A percentile compares a stretch with the other conserved stretches of the same genome.
Evolutionary conservation across 2,797 vertebrate species (phyloP).

Genomic region (Oryzias dopingdopingensis): DNA sequence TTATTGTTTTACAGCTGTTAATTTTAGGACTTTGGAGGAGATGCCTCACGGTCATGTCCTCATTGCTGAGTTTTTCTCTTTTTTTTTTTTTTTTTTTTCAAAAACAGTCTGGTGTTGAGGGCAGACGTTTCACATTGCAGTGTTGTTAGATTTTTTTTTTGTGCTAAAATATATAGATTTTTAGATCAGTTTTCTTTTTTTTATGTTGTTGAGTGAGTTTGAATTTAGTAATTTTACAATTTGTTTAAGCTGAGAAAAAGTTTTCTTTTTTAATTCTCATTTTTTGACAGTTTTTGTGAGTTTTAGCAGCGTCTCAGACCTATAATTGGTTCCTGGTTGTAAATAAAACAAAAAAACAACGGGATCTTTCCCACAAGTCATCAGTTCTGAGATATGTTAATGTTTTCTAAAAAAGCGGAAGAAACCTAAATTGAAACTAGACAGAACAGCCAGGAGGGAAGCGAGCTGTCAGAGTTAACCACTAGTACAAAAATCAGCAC

Average conservation of each 20-base stretch:
- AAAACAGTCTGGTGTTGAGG: neutral
- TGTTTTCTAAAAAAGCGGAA: no score
- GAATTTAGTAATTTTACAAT: conserved; percentile 1
- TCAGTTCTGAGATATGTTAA: no score
- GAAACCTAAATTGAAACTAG: no score
- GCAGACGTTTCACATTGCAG: conserved; percentile 25
- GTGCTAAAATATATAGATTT: conserved; percentile 12
- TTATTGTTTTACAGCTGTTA: conserved; percentile 12
- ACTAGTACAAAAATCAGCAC: no score
- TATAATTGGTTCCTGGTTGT: neutral
- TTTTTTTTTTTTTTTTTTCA: neutral
- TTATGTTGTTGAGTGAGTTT: conserved; percentile 29
- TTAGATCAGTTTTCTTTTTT: conserved; percentile 26
- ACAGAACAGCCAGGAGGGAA: no score
- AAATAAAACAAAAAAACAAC: no score
- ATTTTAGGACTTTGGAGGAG: neutral
- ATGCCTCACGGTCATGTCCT: conserved; percentile 2
- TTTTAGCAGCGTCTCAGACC: no score
- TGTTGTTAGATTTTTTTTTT: conserved; percentile 19
- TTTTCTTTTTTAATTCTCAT: no score
- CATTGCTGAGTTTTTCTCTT: neutral
- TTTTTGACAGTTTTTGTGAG: no score
- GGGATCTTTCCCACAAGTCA: no score
- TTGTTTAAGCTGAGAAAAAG: neutral
- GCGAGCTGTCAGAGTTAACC: no score